Conservation (phyloP, 2,797 vertebrate species). For the Neomorphus geoffroyi region DNA sequence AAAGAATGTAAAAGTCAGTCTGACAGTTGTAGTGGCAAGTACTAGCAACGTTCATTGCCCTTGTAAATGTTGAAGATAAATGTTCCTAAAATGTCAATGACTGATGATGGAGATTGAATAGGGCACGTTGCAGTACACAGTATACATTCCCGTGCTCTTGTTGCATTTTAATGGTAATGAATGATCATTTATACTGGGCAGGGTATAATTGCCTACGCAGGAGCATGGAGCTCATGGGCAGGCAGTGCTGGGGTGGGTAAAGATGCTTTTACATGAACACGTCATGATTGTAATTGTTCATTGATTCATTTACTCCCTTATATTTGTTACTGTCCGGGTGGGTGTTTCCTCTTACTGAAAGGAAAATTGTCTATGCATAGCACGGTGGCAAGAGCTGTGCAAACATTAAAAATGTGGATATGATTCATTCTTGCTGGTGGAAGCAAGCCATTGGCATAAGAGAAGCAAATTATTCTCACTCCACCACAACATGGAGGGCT, state of each 20-base stretch:
- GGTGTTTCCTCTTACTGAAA: neutral
- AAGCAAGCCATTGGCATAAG: neutral
- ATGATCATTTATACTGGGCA: neutral
- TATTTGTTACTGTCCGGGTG: neutral
- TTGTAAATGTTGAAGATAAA: conserved; percentile 28
- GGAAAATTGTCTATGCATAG: neutral
- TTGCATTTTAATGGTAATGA: neutral
- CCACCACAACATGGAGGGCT: accelerated
- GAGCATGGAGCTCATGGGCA: neutral
- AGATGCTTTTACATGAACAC: accelerated
- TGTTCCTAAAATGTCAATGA: neutral
- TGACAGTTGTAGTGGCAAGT: conserved; percentile 15
- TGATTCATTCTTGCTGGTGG: neutral
- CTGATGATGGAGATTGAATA: neutral
- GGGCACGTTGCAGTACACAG: neutral
- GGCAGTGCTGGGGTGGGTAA: neutral
- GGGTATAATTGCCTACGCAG: neutral
- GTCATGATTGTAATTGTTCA: neutral
- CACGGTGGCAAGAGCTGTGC: neutral
- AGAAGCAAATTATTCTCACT: neutral
- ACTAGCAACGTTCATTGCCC: conserved; percentile 10
- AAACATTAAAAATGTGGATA: neutral
- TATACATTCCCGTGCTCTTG: neutral
- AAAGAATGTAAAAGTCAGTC: neutral
- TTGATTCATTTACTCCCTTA: neutral